A percentile compares a stretch with the other conserved stretches of the same genome.
These are phyloP conservation scores for Meliscaeva auricollis DNA, from an alignment of 2,888 invertebrate species.

Conservation along the genomic window DNA sequence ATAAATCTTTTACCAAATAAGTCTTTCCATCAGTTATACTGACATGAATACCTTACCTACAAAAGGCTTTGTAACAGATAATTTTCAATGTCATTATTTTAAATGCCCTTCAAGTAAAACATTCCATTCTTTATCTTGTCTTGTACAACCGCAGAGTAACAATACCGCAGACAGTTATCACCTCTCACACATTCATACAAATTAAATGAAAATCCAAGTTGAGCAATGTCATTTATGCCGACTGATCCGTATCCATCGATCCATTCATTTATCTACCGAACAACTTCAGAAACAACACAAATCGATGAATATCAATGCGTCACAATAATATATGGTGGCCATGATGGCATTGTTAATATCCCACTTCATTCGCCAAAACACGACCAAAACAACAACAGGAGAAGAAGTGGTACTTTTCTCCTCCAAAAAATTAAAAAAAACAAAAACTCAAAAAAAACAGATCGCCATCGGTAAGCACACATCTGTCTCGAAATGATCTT, in stretches of 20 bases:
- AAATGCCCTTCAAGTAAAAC: slow-evolving; percentile 29
- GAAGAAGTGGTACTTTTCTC: slow-evolving; percentile 25
- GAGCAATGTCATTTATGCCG: background rate
- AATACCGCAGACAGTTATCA: slow-evolving; percentile 33
- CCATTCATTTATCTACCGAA: slow-evolving; percentile 40
- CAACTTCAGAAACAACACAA: slow-evolving; percentile 59
- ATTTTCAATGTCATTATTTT: slow-evolving; percentile 51
- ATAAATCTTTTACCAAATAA: background rate
- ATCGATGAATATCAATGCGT: slow-evolving; percentile 72
- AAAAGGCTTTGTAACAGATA: slow-evolving; percentile 2
- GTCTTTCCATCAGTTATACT: background rate
- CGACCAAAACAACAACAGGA: slow-evolving; percentile 38
- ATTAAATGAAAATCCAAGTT: background rate
- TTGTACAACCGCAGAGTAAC: slow-evolving; percentile 12
- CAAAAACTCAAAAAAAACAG: background rate
- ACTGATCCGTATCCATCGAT: slow-evolving; percentile 39
- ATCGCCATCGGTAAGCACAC: slow-evolving; percentile 63
- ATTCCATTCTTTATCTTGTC: slow-evolving; percentile 50
- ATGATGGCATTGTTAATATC: slow-evolving; percentile 71
- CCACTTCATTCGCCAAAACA: slow-evolving; percentile 66
- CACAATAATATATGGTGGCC: slow-evolving; percentile 58
- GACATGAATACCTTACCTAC: background rate
- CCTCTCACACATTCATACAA: slow-evolving; percentile 35
- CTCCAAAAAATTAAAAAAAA: slow-evolving; percentile 16
- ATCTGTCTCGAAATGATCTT: slow-evolving; percentile 71